Base-by-base conservation (phyloP, 2,888 invertebrate genomes). In the Pyrrhosoma nymphula region DNA sequence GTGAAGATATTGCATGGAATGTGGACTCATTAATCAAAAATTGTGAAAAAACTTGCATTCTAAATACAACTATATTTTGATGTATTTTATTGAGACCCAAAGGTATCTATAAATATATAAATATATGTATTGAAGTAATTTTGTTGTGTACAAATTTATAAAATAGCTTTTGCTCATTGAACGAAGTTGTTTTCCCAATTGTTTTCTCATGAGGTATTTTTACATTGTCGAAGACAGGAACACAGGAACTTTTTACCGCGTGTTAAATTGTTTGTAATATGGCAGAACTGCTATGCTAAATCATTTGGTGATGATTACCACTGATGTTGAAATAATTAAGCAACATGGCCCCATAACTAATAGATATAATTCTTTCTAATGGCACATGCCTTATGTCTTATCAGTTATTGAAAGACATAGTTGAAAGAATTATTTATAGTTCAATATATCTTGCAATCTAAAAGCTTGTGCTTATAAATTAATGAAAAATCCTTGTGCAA, bases 21-120 rank as follows among this genome's bases (percentile, higher is more conserved):
- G 47, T 75, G 55, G 23, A 93, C 75, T 63, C 56, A 82, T 82
- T 82, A 82, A 82, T 16, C 82, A 93, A 93, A 69, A 93, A n/a
- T 75, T 93, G 60, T 69, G 16, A 91, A 91, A 69, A 47, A 93
- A 69, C 47, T 75, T 93, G 39, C 75, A 93, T 93, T 47, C 55
- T 75, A 69, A 93, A 60, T 60, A 93, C 39, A 69, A 47, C 93
- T 93, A 93, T 93, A 93, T 93, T 93, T 93, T 93, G 69, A 69
- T 93, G 93, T 93, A 75, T 93, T 93, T 93, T 93, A 93, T 75
- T 69, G 69, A 75, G 26, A 69, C 69, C 47, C n/a, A 75, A 69
- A 69, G 69, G 35, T 69, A 69, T 26, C 69, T 69, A 26, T 10
- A 47, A 47, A 47, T 47, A 47, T 69, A 69, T 91, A 63, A 23